Conservation (phyloP, 1,140 invertebrate genomes). For the Neocloeon triangulifer region DNA sequence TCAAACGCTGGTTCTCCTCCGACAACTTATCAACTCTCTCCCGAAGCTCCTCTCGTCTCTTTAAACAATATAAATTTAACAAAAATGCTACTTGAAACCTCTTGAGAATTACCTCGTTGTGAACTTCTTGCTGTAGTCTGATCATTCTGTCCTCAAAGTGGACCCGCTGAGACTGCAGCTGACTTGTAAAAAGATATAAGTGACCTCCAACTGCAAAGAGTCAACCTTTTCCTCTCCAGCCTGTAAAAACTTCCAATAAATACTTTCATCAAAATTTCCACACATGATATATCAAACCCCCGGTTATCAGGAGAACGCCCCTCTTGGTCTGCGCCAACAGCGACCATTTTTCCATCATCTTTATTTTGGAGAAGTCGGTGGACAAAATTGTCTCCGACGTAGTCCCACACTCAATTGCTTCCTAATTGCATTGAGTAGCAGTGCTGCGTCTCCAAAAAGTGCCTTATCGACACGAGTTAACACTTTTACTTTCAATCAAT, state of each 20-base stretch:
- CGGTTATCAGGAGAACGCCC: not conserved
- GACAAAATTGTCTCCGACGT: constrained; percentile 93
- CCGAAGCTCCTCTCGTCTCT: constrained; percentile 19
- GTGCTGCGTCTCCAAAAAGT: constrained; percentile 87
- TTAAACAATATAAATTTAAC: constrained; percentile 7
- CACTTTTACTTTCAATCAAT: too few species aligned
- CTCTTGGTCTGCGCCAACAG: constrained; percentile 29
- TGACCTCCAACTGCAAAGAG: constrained; percentile 85
- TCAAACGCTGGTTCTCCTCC: constrained; percentile 16
- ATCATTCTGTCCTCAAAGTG: constrained; percentile 76
- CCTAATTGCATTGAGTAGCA: constrained; percentile 92
- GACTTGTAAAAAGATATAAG: constrained; percentile 89
- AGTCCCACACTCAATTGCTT: constrained; percentile 95
- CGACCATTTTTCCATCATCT: constrained; percentile 90
- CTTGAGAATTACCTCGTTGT: not conserved
- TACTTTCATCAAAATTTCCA: not conserved
- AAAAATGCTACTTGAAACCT: not conserved
- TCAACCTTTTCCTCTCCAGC: constrained; percentile 3
- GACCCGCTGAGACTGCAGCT: constrained; percentile 79
- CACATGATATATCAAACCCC: too few species aligned
- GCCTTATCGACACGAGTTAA: too few species aligned
- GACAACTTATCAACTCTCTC: constrained; percentile 15
- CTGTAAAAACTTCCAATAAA: not conserved
- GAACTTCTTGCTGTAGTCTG: constrained; percentile 23
- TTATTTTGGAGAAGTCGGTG: constrained; percentile 91